A percentile compares a stretch with the other conserved stretches of the same genome.
Conservation (phyloP, 2,113 vertebrate genomes). For the Salvelinus sp. region DNA sequence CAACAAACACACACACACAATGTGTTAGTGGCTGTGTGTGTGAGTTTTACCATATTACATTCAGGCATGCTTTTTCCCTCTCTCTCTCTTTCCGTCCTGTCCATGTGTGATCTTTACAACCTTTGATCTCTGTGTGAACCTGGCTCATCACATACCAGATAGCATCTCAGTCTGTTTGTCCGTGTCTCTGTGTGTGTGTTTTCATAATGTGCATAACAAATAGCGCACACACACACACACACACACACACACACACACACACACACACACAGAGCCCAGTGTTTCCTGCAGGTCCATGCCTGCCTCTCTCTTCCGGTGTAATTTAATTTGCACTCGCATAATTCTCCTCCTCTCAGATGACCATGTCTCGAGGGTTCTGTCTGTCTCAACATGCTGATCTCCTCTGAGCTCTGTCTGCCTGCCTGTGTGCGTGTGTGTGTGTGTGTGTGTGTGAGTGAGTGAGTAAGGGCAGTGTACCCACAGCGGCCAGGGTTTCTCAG, state of each 20-base stretch:
- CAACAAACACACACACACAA: no score
- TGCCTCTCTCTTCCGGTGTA: conserved; percentile 77
- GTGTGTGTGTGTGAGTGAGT: neutral
- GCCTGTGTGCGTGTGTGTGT: neutral
- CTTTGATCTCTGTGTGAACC: conserved; percentile 14
- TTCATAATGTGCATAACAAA: neutral
- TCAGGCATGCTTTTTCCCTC: no score
- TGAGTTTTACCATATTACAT: no score
- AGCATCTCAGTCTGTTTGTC: neutral
- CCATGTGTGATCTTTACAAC: neutral
- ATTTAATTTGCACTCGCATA: conserved; percentile 79
- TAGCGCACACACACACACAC: conserved; percentile 6
- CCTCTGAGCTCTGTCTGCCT: conserved; percentile 37
- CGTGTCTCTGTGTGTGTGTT: neutral
- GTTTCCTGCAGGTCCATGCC: conserved; percentile 77
- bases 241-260: conserved; percentile 29
- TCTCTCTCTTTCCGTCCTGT: neutral
- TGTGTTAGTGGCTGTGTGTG: no score
- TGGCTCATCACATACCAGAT: neutral
- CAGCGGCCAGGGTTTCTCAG: neutral
- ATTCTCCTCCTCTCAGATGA: conserved; percentile 73
- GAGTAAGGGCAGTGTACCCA: neutral
- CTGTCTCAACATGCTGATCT: conserved; percentile 65
- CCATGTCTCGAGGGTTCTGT: conserved; percentile 65
- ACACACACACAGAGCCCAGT: conserved; percentile 45